These are phyloP conservation scores for Seira ritae DNA, from an alignment of 2,888 invertebrate genomes.

Conservation along the genomic window DNA sequence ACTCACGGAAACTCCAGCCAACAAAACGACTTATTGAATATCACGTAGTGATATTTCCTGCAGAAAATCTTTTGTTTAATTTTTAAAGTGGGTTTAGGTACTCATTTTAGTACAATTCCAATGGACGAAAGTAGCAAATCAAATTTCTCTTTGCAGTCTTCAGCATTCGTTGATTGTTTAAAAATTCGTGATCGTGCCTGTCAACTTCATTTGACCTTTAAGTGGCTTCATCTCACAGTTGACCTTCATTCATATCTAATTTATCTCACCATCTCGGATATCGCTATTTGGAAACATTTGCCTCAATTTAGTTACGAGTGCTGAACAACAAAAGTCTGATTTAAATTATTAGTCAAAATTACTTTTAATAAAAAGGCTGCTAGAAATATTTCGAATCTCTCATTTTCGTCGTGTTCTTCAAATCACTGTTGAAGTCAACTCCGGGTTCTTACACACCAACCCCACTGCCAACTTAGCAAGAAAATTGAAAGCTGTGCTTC, in stretches of 20 bases:
- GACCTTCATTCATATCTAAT: slow-evolving; percentile 91
- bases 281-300: slow-evolving; percentile 28
- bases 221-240: slow-evolving; percentile 95
- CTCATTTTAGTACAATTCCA: slow-evolving; percentile 42
- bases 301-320: slow-evolving; percentile 25
- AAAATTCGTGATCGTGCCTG: slow-evolving; percentile 90
- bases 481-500: too few species aligned
- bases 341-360: too few species aligned
- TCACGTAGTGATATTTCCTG: slow-evolving; percentile 20
- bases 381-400: too few species aligned
- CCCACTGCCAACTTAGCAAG: too few species aligned
- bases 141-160: slow-evolving; percentile 48
- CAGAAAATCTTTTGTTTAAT: background rate
- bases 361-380: too few species aligned
- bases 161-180: slow-evolving; percentile 81
- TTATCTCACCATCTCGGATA: slow-evolving; percentile 72
- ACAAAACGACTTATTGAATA: background rate
- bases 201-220: slow-evolving; percentile 93
- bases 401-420: too few species aligned
- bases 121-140: slow-evolving; percentile 67
- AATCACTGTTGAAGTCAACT: slow-evolving; percentile 21
- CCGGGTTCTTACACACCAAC: too few species aligned
- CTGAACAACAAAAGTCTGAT: slow-evolving; percentile 37
- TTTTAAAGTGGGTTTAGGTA: slow-evolving; percentile 8
- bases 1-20: background rate